Evolutionary conservation across 2,113 vertebrate species (phyloP).

Genomic region (Argyrosomus japonicus): DNA sequence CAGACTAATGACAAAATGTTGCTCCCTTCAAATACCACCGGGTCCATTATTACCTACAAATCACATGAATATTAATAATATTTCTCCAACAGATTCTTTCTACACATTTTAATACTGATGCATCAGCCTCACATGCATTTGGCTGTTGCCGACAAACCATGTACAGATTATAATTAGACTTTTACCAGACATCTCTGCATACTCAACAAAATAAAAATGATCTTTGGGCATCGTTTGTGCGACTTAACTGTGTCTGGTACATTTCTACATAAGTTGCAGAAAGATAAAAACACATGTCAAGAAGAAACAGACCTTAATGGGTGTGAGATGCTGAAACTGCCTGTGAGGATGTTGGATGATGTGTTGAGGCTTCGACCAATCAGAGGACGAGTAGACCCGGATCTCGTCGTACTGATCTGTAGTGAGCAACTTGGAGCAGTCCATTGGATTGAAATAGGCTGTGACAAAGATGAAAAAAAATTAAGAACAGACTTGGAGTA

Average conservation of each 20-base stretch:
- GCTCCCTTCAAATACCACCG: no score
- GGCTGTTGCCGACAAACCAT: no score
- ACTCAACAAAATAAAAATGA: neutral
- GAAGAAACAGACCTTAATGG: conserved; percentile 89
- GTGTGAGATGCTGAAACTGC: conserved; percentile 95
- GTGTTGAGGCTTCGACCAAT: conserved; percentile 90
- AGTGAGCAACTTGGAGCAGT: conserved; percentile 91
- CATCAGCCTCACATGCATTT: neutral
- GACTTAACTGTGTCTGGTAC: neutral
- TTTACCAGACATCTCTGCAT: neutral
- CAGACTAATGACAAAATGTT: neutral
- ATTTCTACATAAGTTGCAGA: neutral
- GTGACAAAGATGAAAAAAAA: neutral
- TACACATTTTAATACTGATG: neutral
- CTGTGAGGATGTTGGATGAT: conserved; percentile 92
- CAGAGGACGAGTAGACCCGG: conserved; percentile 89
- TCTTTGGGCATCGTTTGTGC: neutral
- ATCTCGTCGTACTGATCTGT: conserved; percentile 94
- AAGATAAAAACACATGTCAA: neutral
- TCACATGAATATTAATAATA: conserved; percentile 2
- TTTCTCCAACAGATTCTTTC: neutral
- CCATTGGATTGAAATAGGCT: conserved; percentile 92
- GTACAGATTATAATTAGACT: neutral
- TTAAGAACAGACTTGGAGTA: neutral
- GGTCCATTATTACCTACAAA: neutral